Evolutionary conservation across 2,888 invertebrate genomes (phyloP).

Genomic region (Gnatocerus cornutus): DNA sequence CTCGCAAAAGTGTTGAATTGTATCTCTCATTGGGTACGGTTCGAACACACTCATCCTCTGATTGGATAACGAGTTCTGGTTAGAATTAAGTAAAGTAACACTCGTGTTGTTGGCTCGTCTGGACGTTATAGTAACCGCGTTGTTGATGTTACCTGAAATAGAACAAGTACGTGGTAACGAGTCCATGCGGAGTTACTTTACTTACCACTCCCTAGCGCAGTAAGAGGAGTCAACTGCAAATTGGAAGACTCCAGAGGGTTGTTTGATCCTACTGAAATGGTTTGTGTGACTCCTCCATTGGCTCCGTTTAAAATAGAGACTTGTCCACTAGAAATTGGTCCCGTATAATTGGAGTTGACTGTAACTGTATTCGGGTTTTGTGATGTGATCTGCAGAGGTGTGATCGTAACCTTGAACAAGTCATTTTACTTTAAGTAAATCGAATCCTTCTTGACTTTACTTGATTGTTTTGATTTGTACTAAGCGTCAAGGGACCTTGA

Average conservation of each 20-base stretch:
- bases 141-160: slow-evolving; percentile 68
- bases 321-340: slow-evolving; percentile 66
- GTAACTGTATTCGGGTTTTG: slow-evolving; percentile 62
- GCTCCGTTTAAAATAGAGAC: slow-evolving; percentile 67
- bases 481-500: slow-evolving; percentile 72
- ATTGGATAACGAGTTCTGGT: slow-evolving; percentile 66
- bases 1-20: slow-evolving; percentile 96
- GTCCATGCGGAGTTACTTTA: too few species aligned
- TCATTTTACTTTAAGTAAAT: slow-evolving; percentile 19
- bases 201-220: slow-evolving; percentile 60
- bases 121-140: slow-evolving; percentile 77
- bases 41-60: slow-evolving; percentile 88
- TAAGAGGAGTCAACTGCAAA: slow-evolving; percentile 49
- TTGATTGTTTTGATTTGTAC: slow-evolving; percentile 63
- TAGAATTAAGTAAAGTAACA: slow-evolving; percentile 81
- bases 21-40: slow-evolving; percentile 92
- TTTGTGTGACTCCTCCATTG: slow-evolving; percentile 65
- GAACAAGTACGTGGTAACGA: too few species aligned
- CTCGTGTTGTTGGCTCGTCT: slow-evolving; percentile 82
- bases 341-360: slow-evolving; percentile 68
- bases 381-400: slow-evolving; percentile 49
- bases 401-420: slow-evolving; percentile 51
- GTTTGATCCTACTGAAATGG: slow-evolving; percentile 65
- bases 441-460: slow-evolving; percentile 60
- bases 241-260: slow-evolving; percentile 51